Evolutionary conservation across 2,797 vertebrate species (phyloP), one percentile per base, ranked within the genome.

Genomic region (Lophura swinhoii): DNA sequence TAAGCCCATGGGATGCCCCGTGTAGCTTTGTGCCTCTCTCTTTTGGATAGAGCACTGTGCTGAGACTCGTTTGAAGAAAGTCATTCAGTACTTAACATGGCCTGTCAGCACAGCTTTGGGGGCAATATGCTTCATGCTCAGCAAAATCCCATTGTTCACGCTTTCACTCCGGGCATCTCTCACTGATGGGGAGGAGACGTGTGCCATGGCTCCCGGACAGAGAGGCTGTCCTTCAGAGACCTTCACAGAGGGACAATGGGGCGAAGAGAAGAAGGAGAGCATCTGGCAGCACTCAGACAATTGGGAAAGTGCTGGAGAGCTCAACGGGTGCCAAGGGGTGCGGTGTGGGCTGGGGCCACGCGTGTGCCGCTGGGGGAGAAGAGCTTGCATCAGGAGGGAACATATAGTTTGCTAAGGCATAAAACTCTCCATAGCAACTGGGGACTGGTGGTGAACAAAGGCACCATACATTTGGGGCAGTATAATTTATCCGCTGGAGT

Each of bases 351-450:
- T 46, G 81, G 80, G 82, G 88, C 91, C 53, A 67, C 24, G 86
- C 82, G 44, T 80, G 86, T 59, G 66, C 53, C 0, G 62, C 90
- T 88, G 68, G n/a, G 44, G 49, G 76, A 94, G 60, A 94, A 84
- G 70, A 66, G 86, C 80, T 87, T 90, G 71, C 94, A 90, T 88
- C 7, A 33, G 68, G 84, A 94, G 84, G 72, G 92, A 91, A 95
- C 86, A 92, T 94, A 89, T 77, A 90, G 88, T 94, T 94, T 95
- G 93, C 75, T 55, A 91, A 93, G 84, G 88, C 69, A 2, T 80
- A 95, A 93, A 95, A 93, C 91, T 94, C 91, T 77, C 93, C 96
- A 94, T 95, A 93, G 92, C 81, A 91, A 96, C 96, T 95, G 91
- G 78, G 75, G 93, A 62, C 86, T 20, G 46, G 71, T 6, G 8